Percentiles rank a stretch among this genome's conserved stretches.
Conservation (phyloP, 92 coral and sea anemone species). For the Epizoanthus rinbou region DNA sequence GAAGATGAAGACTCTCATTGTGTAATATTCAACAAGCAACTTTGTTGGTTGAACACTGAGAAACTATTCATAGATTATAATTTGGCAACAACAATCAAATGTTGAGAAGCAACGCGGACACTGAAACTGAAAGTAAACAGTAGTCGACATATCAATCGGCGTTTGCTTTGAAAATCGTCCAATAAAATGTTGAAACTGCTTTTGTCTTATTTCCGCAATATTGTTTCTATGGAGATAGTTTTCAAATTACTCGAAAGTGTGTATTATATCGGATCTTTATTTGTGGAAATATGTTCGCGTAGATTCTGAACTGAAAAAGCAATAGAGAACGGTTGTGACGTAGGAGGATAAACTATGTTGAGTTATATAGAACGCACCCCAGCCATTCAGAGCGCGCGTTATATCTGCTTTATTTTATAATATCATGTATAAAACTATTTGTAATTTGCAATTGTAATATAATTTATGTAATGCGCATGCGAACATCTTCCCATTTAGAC, state of each 20-base stretch:
- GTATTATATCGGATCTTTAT: conserved; percentile 14
- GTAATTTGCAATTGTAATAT: too few species aligned
- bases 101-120: conserved; percentile 28
- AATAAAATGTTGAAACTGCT: too few species aligned
- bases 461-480: too few species aligned
- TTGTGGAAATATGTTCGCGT: conserved; percentile 19
- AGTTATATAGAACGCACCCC: too few species aligned
- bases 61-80: background rate
- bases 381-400: too few species aligned
- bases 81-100: conserved; percentile 9
- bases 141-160: too few species aligned
- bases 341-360: too few species aligned
- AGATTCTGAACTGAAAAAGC: conserved; percentile 37
- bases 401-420: too few species aligned
- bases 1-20: conserved; percentile 16
- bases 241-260: too few species aligned
- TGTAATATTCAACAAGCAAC: conserved; percentile 14
- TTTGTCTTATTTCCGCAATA: conserved; percentile 13
- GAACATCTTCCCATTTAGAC: too few species aligned
- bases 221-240: conserved; percentile 13
- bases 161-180: conserved; percentile 1
- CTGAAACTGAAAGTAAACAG: conserved; percentile 18
- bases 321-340: too few species aligned
- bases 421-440: too few species aligned
- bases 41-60: conserved; percentile 15